Evolutionary conservation across 2,113 vertebrate species (phyloP).

Genomic region (Barnardius zonarius): DNA sequence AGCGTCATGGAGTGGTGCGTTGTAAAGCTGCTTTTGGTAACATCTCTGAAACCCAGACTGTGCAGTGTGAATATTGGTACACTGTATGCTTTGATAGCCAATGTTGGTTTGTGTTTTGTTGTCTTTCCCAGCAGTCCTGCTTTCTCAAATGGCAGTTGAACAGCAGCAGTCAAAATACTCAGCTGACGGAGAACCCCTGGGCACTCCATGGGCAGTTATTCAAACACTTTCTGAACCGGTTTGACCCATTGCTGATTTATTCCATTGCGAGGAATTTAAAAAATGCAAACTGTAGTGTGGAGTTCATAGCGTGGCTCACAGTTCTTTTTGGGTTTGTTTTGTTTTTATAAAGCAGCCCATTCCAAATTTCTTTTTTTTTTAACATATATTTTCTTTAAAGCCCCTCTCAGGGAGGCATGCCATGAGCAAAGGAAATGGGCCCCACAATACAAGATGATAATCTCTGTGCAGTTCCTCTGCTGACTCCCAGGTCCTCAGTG

Average conservation of each 20-base stretch:
- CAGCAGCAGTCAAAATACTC: constrained; percentile 44
- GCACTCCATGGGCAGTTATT: constrained; percentile 54
- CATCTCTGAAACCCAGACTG: accelerated
- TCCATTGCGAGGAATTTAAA: constrained; percentile 29
- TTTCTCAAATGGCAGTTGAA: constrained; percentile 28
- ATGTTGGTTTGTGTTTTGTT: constrained; percentile 44
- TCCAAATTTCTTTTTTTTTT: not conserved
- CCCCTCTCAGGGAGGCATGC: not conserved
- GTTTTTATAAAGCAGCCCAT: not conserved
- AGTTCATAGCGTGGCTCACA: not conserved
- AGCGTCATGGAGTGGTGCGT: accelerated
- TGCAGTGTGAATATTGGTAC: not conserved
- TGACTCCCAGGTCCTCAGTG: not conserved
- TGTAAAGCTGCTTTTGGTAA: not conserved
- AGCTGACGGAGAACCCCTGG: constrained; percentile 19
- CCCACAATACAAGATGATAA: not conserved
- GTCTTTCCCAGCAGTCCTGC: constrained; percentile 39
- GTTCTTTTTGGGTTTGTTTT: not conserved
- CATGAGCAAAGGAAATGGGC: not conserved
- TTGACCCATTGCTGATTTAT: constrained; percentile 66
- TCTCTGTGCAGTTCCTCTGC: not conserved
- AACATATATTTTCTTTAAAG: not conserved
- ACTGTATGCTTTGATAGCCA: constrained; percentile 15
- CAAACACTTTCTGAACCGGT: constrained; percentile 65
- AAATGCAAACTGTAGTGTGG: constrained; percentile 11